Percentiles rank a stretch among this genome's conserved stretches.
phyloP scores from a whole-genome alignment of 2,888 invertebrate genomes.

The Aleiodes alternator region DNA sequence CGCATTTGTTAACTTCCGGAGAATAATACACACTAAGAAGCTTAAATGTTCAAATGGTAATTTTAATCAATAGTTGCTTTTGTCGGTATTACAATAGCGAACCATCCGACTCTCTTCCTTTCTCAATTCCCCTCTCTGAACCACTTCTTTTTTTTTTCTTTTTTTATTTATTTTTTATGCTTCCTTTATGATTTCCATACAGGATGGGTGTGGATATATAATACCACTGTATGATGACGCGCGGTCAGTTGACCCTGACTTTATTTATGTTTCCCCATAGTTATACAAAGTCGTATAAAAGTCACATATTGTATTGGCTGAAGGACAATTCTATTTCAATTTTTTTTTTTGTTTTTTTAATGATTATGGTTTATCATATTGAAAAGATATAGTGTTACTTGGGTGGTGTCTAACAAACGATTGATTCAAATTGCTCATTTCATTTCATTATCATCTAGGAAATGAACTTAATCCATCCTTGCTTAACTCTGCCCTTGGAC shows the following conservation, averaged over 20 bases:
- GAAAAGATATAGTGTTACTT: conserved; percentile 12
- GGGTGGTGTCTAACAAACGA: conserved; percentile 1
- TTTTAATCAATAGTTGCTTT: conserved; percentile 9
- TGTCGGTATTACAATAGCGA: not conserved
- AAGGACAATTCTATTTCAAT: conserved; percentile 28
- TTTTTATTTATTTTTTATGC: conserved; percentile 3
- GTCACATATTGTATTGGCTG: conserved; percentile 53
- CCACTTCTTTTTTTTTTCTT: not conserved
- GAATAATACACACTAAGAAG: not conserved
- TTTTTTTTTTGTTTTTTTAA: conserved; percentile 20
- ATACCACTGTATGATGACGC: conserved; percentile 53
- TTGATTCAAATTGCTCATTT: conserved; percentile 21
- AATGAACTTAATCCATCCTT: not conserved
- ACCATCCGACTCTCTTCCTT: not conserved
- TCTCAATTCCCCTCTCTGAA: conserved; percentile 1
- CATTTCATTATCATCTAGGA: conserved; percentile 18
- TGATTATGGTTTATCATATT: conserved; percentile 3
- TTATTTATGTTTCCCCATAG: conserved; percentile 69
- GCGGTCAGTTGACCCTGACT: conserved; percentile 67
- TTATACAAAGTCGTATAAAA: conserved; percentile 54
- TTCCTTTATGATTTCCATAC: conserved; percentile 40
- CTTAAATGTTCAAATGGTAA: conserved; percentile 14
- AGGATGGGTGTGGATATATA: conserved; percentile 58
- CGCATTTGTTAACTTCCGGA: conserved; percentile 9
- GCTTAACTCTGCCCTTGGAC: conserved; percentile 7